Percentiles rank a stretch among this genome's conserved stretches.
phyloP scores from a whole-genome alignment of 30 jellyfish, hydroid and myxozoan species.

The Aurelia coerulea region DNA sequence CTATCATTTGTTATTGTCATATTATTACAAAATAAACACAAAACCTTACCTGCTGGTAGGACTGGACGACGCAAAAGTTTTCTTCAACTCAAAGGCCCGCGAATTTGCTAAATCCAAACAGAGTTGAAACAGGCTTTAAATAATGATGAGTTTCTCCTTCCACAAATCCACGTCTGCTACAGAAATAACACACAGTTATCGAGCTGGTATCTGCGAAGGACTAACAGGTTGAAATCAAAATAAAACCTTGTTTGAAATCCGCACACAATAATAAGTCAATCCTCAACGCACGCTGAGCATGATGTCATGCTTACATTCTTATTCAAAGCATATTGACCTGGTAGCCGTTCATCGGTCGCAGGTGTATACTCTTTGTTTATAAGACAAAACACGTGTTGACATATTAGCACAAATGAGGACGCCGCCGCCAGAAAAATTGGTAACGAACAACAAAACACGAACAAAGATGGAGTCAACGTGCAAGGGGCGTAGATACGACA shows the following conservation, averaged over 20 bases:
- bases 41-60: not conserved
- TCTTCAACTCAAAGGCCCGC: too few species aligned
- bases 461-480: not conserved
- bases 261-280: conserved; percentile 1
- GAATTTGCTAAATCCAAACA: too few species aligned
- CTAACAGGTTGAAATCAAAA: not conserved
- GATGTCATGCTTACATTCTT: not conserved
- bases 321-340: conserved; percentile 1
- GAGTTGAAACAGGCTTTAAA: too few species aligned
- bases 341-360: conserved; percentile 10
- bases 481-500: not conserved
- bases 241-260: not conserved
- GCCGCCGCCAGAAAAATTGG: conserved; percentile 2
- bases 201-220: not conserved
- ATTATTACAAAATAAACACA: not conserved
- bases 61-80: not conserved
- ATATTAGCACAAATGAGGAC: not conserved
- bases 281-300: conserved; percentile 2
- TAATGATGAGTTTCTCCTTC: too few species aligned
- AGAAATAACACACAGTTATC: not conserved
- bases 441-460: too few species aligned
- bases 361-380: conserved; percentile 38
- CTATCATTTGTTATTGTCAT: too few species aligned
- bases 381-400: conserved; percentile 3
- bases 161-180: too few species aligned